Evolutionary conservation across 2,113 vertebrate genomes (phyloP).

Genomic region (Acanthochromis polyacanthus): DNA sequence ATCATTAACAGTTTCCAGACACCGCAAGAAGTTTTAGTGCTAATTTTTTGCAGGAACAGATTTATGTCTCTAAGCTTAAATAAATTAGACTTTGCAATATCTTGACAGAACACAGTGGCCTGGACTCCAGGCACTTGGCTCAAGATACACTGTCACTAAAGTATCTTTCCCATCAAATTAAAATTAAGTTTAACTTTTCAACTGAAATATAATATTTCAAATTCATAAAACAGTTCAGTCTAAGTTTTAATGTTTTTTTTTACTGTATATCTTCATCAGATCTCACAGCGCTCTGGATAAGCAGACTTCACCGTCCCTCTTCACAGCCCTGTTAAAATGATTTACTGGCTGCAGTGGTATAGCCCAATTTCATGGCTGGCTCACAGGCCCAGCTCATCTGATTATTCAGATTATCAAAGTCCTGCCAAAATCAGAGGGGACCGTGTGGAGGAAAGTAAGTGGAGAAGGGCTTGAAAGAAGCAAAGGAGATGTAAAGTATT

Average conservation of each 20-base stretch:
- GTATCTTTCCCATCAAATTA: neutral
- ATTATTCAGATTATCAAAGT: constrained; percentile 72
- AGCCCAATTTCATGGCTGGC: constrained; percentile 53
- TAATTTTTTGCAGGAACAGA: no score
- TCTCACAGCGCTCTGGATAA: constrained; percentile 4
- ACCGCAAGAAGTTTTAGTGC: no score
- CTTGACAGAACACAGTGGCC: no score
- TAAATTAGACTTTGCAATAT: no score
- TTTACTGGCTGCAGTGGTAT: constrained; percentile 53
- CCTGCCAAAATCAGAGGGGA: constrained; percentile 61
- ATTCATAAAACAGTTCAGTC: neutral
- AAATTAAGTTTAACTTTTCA: constrained; percentile 14
- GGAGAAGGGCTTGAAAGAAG: constrained; percentile 32
- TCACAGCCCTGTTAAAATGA: constrained; percentile 39
- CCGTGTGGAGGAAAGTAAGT: constrained; percentile 34
- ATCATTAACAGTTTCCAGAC: no score
- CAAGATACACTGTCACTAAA: no score
- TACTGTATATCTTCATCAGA: constrained; percentile 1
- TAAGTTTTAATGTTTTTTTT: neutral
- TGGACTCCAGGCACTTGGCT: no score
- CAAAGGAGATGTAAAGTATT: constrained; percentile 50
- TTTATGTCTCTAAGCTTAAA: no score
- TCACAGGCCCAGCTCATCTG: constrained; percentile 54
- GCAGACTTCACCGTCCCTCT: constrained; percentile 8
- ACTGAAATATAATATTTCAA: neutral